Conservation (phyloP, 2,888 invertebrate species). For the Xestia sexstrigata region DNA sequence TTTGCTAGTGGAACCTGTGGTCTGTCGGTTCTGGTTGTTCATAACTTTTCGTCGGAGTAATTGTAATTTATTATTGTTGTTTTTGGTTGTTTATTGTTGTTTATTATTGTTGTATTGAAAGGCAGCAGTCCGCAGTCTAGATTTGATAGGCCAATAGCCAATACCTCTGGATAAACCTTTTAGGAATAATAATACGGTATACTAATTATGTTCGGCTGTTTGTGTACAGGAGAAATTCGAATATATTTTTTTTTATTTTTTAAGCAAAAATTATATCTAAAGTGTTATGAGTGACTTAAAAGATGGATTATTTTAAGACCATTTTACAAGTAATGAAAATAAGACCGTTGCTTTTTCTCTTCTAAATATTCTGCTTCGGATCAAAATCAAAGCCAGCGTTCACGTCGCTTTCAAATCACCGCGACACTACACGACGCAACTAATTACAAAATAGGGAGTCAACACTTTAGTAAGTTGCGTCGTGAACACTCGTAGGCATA, state of each 20-base stretch:
- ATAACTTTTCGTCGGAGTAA: constrained; percentile 33
- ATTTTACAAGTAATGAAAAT: background rate
- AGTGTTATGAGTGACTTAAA: background rate
- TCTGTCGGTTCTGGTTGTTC: constrained; percentile 35
- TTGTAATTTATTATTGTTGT: constrained; percentile 17
- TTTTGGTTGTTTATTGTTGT: too few species aligned
- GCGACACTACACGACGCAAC: too few species aligned
- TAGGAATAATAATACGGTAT: background rate
- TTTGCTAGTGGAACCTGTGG: constrained; percentile 53
- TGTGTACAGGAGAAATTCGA: too few species aligned
- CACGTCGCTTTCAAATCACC: too few species aligned
- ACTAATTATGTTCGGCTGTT: background rate
- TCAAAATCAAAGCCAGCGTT: too few species aligned
- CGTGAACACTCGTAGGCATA: too few species aligned
- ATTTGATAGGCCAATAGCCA: background rate
- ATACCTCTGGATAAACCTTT: background rate
- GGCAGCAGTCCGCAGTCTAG: background rate
- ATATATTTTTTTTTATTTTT: too few species aligned
- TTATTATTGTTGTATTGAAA: constrained; percentile 12
- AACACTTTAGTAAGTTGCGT: too few species aligned
- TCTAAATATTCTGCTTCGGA: background rate
- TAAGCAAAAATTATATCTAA: background rate
- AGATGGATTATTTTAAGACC: background rate
- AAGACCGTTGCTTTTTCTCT: background rate
- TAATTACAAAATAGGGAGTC: too few species aligned